Conservation (phyloP, 2,113 vertebrate species). For the Indri indri region DNA sequence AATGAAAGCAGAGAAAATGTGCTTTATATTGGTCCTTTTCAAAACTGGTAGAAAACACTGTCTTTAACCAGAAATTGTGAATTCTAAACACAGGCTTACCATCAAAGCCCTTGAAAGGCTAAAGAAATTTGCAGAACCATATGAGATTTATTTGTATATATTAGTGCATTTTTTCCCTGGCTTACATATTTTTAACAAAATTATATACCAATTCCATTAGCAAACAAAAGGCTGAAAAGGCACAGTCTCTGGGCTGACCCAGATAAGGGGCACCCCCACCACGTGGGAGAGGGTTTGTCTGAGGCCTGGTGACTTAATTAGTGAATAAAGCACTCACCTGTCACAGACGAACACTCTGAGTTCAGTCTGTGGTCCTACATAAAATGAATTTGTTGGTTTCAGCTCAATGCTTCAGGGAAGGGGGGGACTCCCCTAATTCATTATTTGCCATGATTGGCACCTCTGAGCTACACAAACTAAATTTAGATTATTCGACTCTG, state of each 20-base stretch:
- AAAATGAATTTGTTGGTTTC: constrained; percentile 62
- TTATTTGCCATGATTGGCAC: constrained; percentile 65
- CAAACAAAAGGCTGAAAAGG: constrained; percentile 18
- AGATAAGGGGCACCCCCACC: not conserved
- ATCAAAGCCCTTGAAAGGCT: not conserved
- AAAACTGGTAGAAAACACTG: not conserved
- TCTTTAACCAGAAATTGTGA: constrained; percentile 31
- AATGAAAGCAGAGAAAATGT: constrained; percentile 8
- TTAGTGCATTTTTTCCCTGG: not conserved
- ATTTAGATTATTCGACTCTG: constrained; percentile 67
- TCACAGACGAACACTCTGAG: not conserved
- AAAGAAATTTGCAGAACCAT: not conserved
- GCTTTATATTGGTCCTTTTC: not conserved
- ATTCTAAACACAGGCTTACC: not conserved
- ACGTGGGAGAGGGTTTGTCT: not conserved
- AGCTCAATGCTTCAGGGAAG: constrained; percentile 52
- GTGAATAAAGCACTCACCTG: constrained; percentile 16
- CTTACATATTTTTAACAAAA: constrained; percentile 22
- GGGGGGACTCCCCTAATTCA: not conserved
- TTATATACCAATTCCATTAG: constrained; percentile 14
- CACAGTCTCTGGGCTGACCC: not conserved
- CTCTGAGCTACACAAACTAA: constrained; percentile 61
- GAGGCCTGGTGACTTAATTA: constrained; percentile 60
- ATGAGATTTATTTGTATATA: not conserved
- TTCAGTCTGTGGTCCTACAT: constrained; percentile 32